These are phyloP conservation scores for Pachymerium ferrugineum DNA, from an alignment of 2,888 invertebrate genomes.

Conservation along the genomic window DNA sequence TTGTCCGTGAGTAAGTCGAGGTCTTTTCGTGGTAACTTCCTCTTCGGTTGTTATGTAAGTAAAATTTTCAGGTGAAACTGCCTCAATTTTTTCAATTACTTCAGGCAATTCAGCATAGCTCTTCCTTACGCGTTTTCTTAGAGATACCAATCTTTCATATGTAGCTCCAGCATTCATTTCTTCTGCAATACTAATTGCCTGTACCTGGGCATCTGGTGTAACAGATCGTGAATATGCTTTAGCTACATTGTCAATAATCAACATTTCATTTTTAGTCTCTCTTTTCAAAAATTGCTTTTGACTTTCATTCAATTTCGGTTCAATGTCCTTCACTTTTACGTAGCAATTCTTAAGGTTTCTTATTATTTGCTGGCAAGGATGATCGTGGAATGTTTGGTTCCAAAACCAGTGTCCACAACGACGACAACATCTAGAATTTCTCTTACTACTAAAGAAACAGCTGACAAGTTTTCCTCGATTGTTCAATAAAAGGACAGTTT, in stretches of 20 bases:
- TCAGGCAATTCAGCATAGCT: not conserved
- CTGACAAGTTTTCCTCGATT: not conserved
- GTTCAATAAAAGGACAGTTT: not conserved
- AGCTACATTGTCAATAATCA: not conserved
- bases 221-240: not conserved
- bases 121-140: not conserved
- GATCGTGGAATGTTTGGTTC: not conserved
- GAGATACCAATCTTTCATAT: not conserved
- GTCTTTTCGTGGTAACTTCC: not conserved
- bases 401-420: not conserved
- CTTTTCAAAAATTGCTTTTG: not conserved
- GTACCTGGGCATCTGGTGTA: not conserved
- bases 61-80: not conserved
- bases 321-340: not conserved
- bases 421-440: not conserved
- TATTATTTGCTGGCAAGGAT: not conserved
- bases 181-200: not conserved
- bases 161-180: not conserved
- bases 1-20: not conserved
- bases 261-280: not conserved
- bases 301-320: not conserved
- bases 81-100: conserved; percentile 4
- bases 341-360: not conserved
- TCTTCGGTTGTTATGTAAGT: not conserved
- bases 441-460: not conserved